Conservation (phyloP, 2,113 vertebrate species). For the Cromileptes altivelis region DNA sequence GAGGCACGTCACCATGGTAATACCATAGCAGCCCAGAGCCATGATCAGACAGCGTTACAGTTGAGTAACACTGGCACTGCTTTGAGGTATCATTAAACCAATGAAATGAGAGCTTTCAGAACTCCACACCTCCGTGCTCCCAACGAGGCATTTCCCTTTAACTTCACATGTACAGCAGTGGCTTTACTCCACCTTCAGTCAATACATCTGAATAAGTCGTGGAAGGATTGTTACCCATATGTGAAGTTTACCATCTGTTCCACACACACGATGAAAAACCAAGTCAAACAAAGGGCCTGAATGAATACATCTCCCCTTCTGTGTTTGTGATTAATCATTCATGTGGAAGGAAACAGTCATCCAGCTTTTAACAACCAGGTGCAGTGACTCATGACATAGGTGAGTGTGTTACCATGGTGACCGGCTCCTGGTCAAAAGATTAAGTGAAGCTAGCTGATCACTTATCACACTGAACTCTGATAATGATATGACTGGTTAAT, state of each 20-base stretch:
- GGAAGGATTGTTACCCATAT: conserved; percentile 12
- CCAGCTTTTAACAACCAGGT: conserved; percentile 42
- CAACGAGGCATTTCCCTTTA: background rate
- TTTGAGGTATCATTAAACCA: conserved; percentile 6
- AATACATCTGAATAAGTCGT: conserved; percentile 18
- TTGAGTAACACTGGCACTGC: conserved; percentile 18
- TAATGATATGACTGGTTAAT: conserved; percentile 45
- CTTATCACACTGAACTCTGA: conserved; percentile 22
- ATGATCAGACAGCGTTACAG: conserved; percentile 30
- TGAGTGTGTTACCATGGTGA: conserved; percentile 47
- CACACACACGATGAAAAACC: background rate
- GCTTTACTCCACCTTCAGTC: conserved; percentile 7
- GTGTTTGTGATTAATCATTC: conserved; percentile 69
- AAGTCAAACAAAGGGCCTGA: conserved; percentile 31
- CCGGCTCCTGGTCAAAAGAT: background rate
- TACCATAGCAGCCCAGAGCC: conserved; percentile 40
- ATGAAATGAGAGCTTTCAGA: conserved; percentile 7
- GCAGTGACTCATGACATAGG: conserved; percentile 37
- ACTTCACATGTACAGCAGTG: background rate
- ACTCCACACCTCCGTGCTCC: background rate
- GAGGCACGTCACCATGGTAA: conserved; percentile 58
- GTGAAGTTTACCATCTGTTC: conserved; percentile 35
- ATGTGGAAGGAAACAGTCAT: conserved; percentile 50
- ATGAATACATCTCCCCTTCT: conserved; percentile 21
- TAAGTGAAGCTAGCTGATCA: conserved; percentile 15